phyloP scores from a whole-genome alignment of 2,113 vertebrate species.

The Tautogolabrus adspersus region DNA sequence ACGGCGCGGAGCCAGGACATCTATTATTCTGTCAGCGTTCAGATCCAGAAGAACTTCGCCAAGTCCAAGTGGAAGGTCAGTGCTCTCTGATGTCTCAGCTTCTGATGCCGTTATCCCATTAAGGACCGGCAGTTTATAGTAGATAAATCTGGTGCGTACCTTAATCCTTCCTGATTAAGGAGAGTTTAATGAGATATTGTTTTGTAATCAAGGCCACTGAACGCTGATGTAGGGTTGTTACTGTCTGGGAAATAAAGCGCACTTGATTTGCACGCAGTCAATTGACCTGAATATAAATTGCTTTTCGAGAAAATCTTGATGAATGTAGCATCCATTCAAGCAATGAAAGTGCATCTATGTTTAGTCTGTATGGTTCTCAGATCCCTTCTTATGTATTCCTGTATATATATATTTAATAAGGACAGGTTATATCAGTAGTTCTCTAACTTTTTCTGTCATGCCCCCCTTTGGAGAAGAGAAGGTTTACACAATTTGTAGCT shows the following conservation, averaged over 20 bases:
- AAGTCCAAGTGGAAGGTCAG: slow-evolving; percentile 98
- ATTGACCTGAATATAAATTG: not conserved
- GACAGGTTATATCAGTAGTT: no score
- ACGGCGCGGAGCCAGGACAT: slow-evolving; percentile 94
- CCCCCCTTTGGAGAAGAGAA: no score
- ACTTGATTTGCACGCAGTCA: not conserved
- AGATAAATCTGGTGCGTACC: slow-evolving; percentile 35
- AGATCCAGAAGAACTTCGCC: slow-evolving; percentile 98
- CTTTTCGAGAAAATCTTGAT: not conserved
- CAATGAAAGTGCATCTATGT: not conserved
- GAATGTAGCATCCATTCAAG: not conserved
- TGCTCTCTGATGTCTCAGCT: slow-evolving; percentile 28
- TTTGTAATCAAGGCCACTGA: slow-evolving; percentile 32
- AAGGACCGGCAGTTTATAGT: slow-evolving; percentile 34
- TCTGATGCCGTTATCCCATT: slow-evolving; percentile 20
- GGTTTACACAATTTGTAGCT: no score
- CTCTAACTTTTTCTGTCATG: no score
- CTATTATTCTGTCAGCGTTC: slow-evolving; percentile 93
- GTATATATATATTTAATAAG: no score
- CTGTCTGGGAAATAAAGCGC: slow-evolving; percentile 7
- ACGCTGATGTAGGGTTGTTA: not conserved
- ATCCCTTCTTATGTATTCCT: no score
- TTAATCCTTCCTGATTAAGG: slow-evolving; percentile 67
- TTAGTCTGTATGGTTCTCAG: no score
- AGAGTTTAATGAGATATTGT: slow-evolving; percentile 39